phyloP scores from a whole-genome alignment of 2,888 invertebrate genomes.

The Lasius fuliginosus region DNA sequence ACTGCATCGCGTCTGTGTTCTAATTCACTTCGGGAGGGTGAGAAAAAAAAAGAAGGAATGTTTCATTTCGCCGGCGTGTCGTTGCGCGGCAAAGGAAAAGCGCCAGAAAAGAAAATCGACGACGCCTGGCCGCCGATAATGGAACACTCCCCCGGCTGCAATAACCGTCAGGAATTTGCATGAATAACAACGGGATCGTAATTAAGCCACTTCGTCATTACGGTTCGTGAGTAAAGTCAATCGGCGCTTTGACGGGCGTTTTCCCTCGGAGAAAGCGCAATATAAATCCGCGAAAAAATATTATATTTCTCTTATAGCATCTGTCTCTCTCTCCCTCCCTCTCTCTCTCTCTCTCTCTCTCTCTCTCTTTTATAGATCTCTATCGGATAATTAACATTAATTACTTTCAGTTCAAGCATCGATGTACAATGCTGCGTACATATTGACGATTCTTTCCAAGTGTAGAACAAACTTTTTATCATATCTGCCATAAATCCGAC shows the following conservation, averaged over 20 bases:
- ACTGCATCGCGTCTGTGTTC: conserved; percentile 35
- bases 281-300: conserved; percentile 16
- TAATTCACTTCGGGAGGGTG: conserved; percentile 28
- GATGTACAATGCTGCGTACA: not conserved
- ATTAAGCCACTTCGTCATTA: conserved; percentile 56
- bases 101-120: conserved; percentile 50
- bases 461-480: not conserved
- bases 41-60: conserved; percentile 12
- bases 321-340: not conserved
- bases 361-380: not conserved
- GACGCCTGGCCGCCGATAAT: conserved; percentile 45
- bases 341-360: too few relatives aligned
- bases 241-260: conserved; percentile 39
- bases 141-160: conserved; percentile 45
- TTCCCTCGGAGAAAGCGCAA: conserved; percentile 1
- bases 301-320: not conserved
- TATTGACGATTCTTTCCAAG: not conserved
- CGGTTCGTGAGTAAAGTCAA: conserved; percentile 44
- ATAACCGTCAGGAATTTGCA: conserved; percentile 55
- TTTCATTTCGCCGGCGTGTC: conserved; percentile 49
- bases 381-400: not conserved
- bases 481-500: not conserved
- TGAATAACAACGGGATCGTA: conserved; percentile 56
- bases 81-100: conserved; percentile 49
- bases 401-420: not conserved